Evolutionary conservation across 2,113 vertebrate genomes (phyloP), one percentile per base, ranked within the genome.

Genomic region (Cyanoramphus novaezelandiae): DNA sequence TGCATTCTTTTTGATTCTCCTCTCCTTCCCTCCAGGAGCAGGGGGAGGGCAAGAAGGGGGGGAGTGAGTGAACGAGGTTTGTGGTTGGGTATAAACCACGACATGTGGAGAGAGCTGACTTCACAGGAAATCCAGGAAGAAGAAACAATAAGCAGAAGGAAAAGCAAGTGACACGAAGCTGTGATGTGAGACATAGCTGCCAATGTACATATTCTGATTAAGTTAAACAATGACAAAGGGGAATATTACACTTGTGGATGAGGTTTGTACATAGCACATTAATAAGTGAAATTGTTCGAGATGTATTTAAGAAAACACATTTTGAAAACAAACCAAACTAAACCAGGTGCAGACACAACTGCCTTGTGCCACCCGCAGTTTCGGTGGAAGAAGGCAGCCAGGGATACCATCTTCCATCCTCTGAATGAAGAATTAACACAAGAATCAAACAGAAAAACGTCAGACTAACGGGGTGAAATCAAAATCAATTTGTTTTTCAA

Each of bases 111-210:
- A 89, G 67, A 77, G 64, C 82, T 80, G 85, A 77, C 53, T 87
- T 90, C 79, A 88, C 33, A 67, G 93, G 85, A 95, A 92, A 85
- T 53, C 68, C 84, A 86, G 90, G 67, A 63, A 50, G 59, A 62
- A 92, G n/a, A 86, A 86, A 85, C 89, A 95, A 85, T 59, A 52
- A 85, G 91, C 65, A 82, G 87, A 90, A 87, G 70, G 75, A 57
- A 91, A 92, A 82, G 46, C 50, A 74, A 76, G 63, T 65, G 41
- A 55, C 44, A 69, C 53, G 47, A 87, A 82, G 70, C 63, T 94
- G 55, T 7, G 33, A 28, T 3, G 33, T 1, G 28, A 62, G 62
- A 78, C 31, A 57, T 6, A 62, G 62, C 41, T 70, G 44, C 57
- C 57, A 76, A 35, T 44, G 29, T 35, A 77, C 43, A 52, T 47